Evolutionary conservation across 2,113 vertebrate species (phyloP).

Genomic region (Oxyruncus cristatus): DNA sequence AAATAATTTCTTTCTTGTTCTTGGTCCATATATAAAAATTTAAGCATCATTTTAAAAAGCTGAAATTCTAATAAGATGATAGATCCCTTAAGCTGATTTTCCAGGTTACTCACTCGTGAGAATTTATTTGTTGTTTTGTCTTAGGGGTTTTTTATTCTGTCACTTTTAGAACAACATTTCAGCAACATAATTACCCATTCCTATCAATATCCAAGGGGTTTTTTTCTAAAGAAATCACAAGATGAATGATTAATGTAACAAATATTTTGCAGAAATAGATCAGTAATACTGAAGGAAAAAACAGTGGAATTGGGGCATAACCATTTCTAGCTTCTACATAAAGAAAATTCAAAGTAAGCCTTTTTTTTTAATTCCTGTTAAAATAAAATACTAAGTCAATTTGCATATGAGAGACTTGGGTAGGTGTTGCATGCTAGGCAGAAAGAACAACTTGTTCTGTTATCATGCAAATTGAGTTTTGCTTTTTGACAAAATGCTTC

Average conservation of each 20-base stretch:
- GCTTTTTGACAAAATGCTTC: conserved; percentile 52
- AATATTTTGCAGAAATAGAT: not conserved
- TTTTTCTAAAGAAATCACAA: not conserved
- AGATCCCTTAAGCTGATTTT: not conserved
- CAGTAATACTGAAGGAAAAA: not conserved
- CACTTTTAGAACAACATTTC: not conserved
- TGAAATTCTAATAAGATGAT: not conserved
- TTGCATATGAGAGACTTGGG: conserved; percentile 35
- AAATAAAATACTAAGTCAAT: not conserved
- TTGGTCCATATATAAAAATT: not conserved
- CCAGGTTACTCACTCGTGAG: not conserved
- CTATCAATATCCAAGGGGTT: not conserved
- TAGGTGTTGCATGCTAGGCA: conserved; percentile 38
- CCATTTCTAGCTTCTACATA: not conserved
- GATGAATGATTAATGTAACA: not conserved
- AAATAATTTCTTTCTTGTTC: not conserved
- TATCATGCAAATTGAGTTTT: conserved; percentile 55
- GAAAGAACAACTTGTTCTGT: conserved; percentile 53
- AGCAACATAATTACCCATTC: not conserved
- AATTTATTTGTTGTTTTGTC: not conserved
- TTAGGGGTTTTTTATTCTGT: not conserved
- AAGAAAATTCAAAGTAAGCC: conserved; percentile 22
- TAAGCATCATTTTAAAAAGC: not conserved
- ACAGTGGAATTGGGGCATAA: not conserved
- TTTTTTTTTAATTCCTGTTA: conserved; percentile 32